These are phyloP conservation scores for Gnathonemus echidnorhynchus DNA, from an alignment of 2,113 vertebrate genomes.

Conservation along the genomic window DNA sequence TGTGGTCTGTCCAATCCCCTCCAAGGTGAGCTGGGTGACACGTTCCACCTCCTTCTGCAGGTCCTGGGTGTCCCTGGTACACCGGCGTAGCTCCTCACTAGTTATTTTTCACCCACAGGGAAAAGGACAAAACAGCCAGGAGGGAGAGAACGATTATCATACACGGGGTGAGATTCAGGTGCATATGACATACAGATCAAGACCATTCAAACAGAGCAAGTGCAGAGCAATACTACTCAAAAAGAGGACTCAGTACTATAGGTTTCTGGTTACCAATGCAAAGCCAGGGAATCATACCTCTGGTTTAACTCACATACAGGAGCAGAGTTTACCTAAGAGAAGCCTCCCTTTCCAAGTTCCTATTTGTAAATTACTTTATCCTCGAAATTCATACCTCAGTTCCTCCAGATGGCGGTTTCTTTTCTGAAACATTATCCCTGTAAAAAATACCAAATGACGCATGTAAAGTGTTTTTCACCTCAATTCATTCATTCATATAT, in stretches of 20 bases:
- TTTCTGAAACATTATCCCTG: background rate
- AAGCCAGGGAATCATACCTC: background rate
- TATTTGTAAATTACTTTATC: background rate
- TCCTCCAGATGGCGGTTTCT: slow-evolving; percentile 9
- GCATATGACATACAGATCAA: background rate
- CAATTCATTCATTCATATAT: background rate
- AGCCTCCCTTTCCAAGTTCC: background rate
- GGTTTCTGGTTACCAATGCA: background rate
- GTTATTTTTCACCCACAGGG: background rate
- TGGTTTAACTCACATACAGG: background rate
- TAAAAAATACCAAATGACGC: background rate
- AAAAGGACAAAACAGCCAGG: background rate
- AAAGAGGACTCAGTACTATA: background rate
- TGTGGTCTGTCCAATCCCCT: slow-evolving; percentile 20
- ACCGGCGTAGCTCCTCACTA: slow-evolving; percentile 27
- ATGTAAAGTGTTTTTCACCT: background rate
- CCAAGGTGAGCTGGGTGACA: slow-evolving; percentile 31
- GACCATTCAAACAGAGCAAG: background rate
- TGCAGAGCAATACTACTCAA: background rate
- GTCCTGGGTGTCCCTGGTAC: slow-evolving; percentile 28
- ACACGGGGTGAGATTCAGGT: background rate
- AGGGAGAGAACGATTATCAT: background rate
- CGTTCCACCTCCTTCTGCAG: slow-evolving; percentile 32
- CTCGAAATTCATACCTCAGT: slow-evolving; percentile 9
- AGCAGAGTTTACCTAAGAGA: background rate